phyloP scores from a whole-genome alignment of 2,797 vertebrate species.

The Sternarchorhynchus goeldii region DNA sequence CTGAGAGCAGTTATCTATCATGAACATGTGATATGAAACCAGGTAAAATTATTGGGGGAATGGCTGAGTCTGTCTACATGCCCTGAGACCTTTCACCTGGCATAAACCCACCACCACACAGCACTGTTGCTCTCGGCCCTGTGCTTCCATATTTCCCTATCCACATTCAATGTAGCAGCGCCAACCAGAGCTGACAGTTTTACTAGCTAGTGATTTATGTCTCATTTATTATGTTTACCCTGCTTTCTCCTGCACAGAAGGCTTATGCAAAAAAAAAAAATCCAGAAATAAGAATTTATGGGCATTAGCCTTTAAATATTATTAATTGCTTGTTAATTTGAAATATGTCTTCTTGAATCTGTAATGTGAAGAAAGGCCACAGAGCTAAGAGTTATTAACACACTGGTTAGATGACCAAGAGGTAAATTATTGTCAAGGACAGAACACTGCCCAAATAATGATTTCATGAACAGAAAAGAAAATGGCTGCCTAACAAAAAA shows the following conservation, averaged over 20 bases:
- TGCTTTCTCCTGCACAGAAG: slow-evolving; percentile 30
- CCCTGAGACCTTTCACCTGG: slow-evolving; percentile 37
- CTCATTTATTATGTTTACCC: slow-evolving; percentile 54
- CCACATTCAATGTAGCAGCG: slow-evolving; percentile 49
- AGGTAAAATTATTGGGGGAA: slow-evolving; percentile 60
- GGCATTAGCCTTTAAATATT: slow-evolving; percentile 52
- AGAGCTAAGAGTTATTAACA: slow-evolving; percentile 47
- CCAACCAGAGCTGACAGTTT: slow-evolving; percentile 44
- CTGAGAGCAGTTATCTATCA: slow-evolving; percentile 56
- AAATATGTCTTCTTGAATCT: slow-evolving; percentile 55
- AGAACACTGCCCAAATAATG: slow-evolving; percentile 39
- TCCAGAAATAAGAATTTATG: slow-evolving; percentile 52
- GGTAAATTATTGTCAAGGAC: slow-evolving; percentile 42
- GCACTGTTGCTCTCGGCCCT: slow-evolving; percentile 26
- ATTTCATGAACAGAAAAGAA: slow-evolving; percentile 25
- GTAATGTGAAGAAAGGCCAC: slow-evolving; percentile 50
- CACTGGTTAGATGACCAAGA: slow-evolving; percentile 26
- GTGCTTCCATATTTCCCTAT: slow-evolving; percentile 17
- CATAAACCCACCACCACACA: slow-evolving; percentile 45
- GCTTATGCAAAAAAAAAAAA: slow-evolving; percentile 26
- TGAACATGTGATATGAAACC: slow-evolving; percentile 44
- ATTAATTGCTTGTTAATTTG: slow-evolving; percentile 58
- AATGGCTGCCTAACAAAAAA: slow-evolving; percentile 35
- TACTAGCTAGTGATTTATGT: slow-evolving; percentile 52
- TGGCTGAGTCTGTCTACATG: slow-evolving; percentile 51